phyloP scores from a whole-genome alignment of 2,113 vertebrate genomes.

The Amia ocellicauda region DNA sequence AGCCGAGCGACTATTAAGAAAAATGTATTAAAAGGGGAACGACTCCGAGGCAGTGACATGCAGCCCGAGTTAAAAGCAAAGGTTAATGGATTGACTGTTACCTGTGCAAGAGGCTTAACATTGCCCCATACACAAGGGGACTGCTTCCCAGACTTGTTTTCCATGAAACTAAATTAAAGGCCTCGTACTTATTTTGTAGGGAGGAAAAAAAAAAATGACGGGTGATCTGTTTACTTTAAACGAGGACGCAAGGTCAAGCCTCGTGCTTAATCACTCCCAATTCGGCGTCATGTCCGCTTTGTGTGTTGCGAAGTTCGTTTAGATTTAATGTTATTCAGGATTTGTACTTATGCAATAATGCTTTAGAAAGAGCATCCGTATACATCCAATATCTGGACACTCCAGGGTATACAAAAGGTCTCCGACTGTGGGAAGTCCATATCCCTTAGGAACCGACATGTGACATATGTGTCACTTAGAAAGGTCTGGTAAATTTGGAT shows the following conservation, averaged over 20 bases:
- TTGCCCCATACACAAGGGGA: constrained; percentile 73
- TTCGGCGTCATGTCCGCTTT: constrained; percentile 49
- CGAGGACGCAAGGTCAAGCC: constrained; percentile 56
- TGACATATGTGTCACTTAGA: too few relatives aligned
- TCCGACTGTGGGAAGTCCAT: too few relatives aligned
- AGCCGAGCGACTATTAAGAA: constrained; percentile 80
- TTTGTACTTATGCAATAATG: too few relatives aligned
- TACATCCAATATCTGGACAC: too few relatives aligned
- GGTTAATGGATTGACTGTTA: constrained; percentile 99
- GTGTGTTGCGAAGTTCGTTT: too few relatives aligned
- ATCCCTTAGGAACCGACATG: too few relatives aligned
- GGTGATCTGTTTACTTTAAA: constrained; percentile 48
- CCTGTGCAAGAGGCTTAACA: constrained; percentile 78
- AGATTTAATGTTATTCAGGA: too few relatives aligned
- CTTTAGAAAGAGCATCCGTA: too few relatives aligned
- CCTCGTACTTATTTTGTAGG: constrained; percentile 67
- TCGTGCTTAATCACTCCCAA: constrained; percentile 47
- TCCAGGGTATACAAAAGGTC: too few relatives aligned
- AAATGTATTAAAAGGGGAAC: constrained; percentile 75
- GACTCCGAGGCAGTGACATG: constrained; percentile 69
- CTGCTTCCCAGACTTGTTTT: constrained; percentile 54
- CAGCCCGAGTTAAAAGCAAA: constrained; percentile 80
- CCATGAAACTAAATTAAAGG: constrained; percentile 69
- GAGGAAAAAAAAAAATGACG: constrained; percentile 51
- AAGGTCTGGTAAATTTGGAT: too few relatives aligned